Base-by-base conservation (phyloP, 2,888 invertebrate species). In the Campoletis raptor region DNA sequence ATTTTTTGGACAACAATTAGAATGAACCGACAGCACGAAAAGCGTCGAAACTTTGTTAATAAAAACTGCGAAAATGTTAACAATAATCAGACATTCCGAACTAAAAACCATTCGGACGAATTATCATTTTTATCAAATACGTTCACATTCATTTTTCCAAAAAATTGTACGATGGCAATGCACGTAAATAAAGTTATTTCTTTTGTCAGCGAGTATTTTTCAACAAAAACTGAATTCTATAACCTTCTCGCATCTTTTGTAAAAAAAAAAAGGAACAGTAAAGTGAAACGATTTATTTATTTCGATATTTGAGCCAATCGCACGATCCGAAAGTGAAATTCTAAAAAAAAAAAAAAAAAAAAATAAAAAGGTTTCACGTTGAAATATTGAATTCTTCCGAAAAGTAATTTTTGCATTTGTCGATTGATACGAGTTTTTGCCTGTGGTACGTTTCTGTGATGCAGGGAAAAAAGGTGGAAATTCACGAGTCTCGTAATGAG, bases 291-390 rank as follows among this genome's bases (percentile, higher is more conserved):
- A 66, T 18, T 15, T 12, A 66, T 72, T 45, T 79, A 30, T 36
- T 85, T 24, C 12, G 37, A 30, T 24, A 40, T 45, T 36, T 24
- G 45, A 24, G 54, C 40, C 36, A 40, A 42, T 45, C 40, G 10
- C 40, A 64, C 72, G 52, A 57, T 45, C 45, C 40, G 57, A 42
- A 72, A 64, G 72, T 24, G 48, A 66, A 73, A 15, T 66, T 45
- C 6, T 45, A 52, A 70, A 74, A 48, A 80, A 76, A 64, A 76
- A n/a, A 52, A 70, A 74, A 48, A 80, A 76, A 64, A 76, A 52
- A 70, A 74, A 48, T 76, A 76, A 64, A 76, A 79, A 74, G 21
- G 64, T 40, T 7, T 66, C 66, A 37, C 30, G 0, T 61, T 30
- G 8, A 37, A 36, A 66, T 24, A 12, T 24, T 1, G 12, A 61